Evolutionary conservation across 2,797 vertebrate genomes (phyloP).

Genomic region (Sebastes baramenuke): DNA sequence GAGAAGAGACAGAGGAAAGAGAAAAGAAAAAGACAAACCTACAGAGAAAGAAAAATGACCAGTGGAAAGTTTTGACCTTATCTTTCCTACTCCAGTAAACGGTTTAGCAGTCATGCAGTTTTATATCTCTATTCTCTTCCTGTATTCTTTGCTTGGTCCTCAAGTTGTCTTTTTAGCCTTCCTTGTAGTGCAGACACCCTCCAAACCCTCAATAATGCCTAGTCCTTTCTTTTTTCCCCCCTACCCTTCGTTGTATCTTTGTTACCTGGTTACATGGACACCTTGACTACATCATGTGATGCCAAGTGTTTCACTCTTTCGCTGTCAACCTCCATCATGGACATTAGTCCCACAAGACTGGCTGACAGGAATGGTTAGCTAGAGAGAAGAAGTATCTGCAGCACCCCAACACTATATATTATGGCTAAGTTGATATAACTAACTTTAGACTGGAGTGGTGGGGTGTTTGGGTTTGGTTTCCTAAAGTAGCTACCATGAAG

Average conservation of each 20-base stretch:
- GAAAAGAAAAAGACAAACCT: not conserved
- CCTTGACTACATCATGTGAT: not conserved
- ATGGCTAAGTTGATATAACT: too few species aligned
- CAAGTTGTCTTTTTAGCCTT: not conserved
- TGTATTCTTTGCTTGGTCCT: not conserved
- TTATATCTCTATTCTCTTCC: constrained; percentile 14
- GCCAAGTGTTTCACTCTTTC: not conserved
- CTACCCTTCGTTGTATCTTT: not conserved
- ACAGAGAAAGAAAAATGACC: constrained; percentile 12
- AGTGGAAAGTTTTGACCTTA: constrained; percentile 29
- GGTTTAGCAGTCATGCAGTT: constrained; percentile 11
- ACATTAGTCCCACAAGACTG: constrained; percentile 32
- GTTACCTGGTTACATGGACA: not conserved
- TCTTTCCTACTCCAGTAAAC: not conserved
- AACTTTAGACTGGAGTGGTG: too few species aligned
- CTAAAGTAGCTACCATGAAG: too few species aligned
- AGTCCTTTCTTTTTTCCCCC: not conserved
- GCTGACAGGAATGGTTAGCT: constrained; percentile 24
- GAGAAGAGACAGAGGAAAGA: not conserved
- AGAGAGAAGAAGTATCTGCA: too few species aligned
- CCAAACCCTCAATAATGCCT: not conserved
- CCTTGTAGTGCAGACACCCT: not conserved
- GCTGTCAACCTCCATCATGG: not conserved
- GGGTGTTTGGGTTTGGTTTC: too few species aligned
- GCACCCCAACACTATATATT: too few species aligned